phyloP scores from a whole-genome alignment of 2,797 vertebrate species.

The Trachurus trachurus region DNA sequence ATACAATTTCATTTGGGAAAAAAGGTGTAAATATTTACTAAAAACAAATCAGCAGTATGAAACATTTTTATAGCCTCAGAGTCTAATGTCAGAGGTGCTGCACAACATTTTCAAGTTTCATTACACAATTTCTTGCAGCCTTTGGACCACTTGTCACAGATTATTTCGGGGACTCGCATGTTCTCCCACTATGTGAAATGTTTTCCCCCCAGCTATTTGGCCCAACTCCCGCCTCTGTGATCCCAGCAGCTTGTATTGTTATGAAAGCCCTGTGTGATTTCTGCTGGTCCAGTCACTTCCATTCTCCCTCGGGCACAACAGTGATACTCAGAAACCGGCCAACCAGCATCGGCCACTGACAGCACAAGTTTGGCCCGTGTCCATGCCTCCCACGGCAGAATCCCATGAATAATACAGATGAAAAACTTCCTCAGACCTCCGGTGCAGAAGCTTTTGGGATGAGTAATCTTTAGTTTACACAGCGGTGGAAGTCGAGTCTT shows the following conservation, averaged over 20 bases:
- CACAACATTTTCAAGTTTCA: conserved; percentile 11
- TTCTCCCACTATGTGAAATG: neutral
- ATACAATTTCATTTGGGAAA: neutral
- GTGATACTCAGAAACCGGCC: conserved; percentile 31
- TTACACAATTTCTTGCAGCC: neutral
- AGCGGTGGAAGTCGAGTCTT: neutral
- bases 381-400: conserved; percentile 22
- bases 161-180: conserved; percentile 4
- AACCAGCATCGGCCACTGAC: conserved; percentile 26
- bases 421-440: neutral
- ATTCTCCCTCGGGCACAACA: conserved; percentile 49
- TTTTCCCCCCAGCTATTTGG: conserved; percentile 15
- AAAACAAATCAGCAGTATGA: neutral
- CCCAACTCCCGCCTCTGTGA: conserved; percentile 26
- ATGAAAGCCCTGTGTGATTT: conserved; percentile 65
- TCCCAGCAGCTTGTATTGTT: conserved; percentile 31
- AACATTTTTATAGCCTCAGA: neutral
- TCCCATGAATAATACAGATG: conserved; percentile 38
- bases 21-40: neutral
- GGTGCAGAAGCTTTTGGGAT: conserved; percentile 16
- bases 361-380: conserved; percentile 11
- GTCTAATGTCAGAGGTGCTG: neutral
- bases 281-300: conserved; percentile 58
- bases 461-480: conserved; percentile 13
- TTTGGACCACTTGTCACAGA: neutral